Evolutionary conservation across 1,140 invertebrate genomes (phyloP).

Genomic region (Pseudomyrmex cubaensis): DNA sequence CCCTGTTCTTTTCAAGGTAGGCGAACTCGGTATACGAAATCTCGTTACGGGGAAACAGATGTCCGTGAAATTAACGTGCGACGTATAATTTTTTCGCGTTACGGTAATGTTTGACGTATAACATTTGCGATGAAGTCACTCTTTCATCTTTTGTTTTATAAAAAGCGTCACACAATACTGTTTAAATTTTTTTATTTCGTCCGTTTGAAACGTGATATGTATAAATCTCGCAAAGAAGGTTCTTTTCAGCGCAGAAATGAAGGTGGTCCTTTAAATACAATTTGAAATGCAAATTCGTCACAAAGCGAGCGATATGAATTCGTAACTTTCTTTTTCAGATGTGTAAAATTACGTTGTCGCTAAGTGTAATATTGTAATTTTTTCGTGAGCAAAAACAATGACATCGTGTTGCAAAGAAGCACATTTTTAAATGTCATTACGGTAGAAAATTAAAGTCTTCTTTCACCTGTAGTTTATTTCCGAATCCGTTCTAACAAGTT

Average conservation of each 20-base stretch:
- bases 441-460: too few relatives aligned
- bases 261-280: conserved; percentile 15
- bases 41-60: neutral
- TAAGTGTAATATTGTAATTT: conserved; percentile 5
- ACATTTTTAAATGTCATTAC: too few relatives aligned
- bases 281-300: conserved; percentile 54
- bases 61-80: conserved; percentile 11
- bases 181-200: neutral
- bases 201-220: conserved; percentile 9
- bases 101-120: too few relatives aligned
- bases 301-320: conserved; percentile 17
- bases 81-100: too few relatives aligned
- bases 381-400: too few relatives aligned
- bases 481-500: too few relatives aligned
- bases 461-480: too few relatives aligned
- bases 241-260: conserved; percentile 1
- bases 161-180: neutral
- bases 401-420: too few relatives aligned
- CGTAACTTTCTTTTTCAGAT: neutral
- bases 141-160: neutral
- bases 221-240: conserved; percentile 34
- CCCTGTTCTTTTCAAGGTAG: neutral
- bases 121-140: neutral
- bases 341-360: conserved; percentile 6
- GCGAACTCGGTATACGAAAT: neutral